Conservation (phyloP, 2,888 invertebrate species). For the Mimas tiliae region DNA sequence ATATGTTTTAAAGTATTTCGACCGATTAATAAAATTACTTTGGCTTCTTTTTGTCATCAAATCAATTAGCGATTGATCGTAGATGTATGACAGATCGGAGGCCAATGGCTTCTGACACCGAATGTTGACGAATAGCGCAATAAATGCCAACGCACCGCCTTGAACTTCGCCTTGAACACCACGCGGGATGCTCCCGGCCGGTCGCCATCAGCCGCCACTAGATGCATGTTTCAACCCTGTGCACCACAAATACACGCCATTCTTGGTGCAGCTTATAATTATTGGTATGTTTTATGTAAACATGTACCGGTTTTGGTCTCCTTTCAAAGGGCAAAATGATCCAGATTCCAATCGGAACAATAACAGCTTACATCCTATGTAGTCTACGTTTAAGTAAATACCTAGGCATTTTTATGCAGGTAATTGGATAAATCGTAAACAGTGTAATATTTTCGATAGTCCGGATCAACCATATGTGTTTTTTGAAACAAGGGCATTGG, state of each 20-base stretch:
- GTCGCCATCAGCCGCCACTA: constrained; percentile 46
- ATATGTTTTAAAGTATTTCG: no score
- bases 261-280: constrained; percentile 45
- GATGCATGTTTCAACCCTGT: constrained; percentile 45
- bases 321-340: constrained; percentile 66
- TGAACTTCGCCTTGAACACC: constrained; percentile 75
- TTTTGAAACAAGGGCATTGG: constrained; percentile 78
- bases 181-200: constrained; percentile 66
- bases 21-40: not conserved
- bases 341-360: constrained; percentile 47
- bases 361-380: constrained; percentile 28
- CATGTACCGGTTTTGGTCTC: constrained; percentile 65
- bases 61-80: constrained; percentile 24
- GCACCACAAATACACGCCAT: constrained; percentile 49
- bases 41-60: not conserved
- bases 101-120: constrained; percentile 44
- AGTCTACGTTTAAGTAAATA: not conserved
- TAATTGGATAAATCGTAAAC: constrained; percentile 15
- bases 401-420: not conserved
- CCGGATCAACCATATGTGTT: constrained; percentile 54
- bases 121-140: constrained; percentile 74
- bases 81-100: constrained; percentile 34
- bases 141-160: constrained; percentile 83
- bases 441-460: constrained; percentile 43
- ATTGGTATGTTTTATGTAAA: constrained; percentile 52